Percentiles rank a stretch among this genome's conserved stretches.
Conservation (phyloP, 2,113 vertebrate species). For the Aphyosemion australe region DNA sequence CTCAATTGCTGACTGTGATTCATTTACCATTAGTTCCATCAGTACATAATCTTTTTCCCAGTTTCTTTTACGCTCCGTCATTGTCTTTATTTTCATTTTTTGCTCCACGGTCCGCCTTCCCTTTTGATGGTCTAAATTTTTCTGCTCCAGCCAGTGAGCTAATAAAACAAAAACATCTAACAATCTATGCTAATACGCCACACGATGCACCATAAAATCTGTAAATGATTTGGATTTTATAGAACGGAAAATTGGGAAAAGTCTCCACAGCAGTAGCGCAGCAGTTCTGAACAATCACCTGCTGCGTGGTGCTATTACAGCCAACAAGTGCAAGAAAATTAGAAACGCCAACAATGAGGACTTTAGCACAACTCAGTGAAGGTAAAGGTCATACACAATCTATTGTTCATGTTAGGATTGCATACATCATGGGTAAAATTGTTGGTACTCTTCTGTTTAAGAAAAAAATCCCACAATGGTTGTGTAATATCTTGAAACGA, state of each 20-base stretch:
- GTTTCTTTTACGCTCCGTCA: neutral
- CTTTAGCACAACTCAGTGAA: no score
- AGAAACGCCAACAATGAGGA: neutral
- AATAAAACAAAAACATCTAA: no score
- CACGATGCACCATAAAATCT: neutral
- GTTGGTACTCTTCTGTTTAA: no score
- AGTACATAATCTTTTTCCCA: neutral
- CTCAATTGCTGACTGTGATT: neutral
- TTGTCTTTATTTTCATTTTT: neutral
- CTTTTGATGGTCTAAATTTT: neutral
- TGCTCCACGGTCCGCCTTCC: neutral
- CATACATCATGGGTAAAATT: no score
- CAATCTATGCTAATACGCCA: neutral
- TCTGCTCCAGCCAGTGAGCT: neutral
- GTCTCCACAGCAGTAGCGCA: neutral
- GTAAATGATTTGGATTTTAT: neutral
- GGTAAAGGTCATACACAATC: no score
- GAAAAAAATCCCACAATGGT: no score
- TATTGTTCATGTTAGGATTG: no score
- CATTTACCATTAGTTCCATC: conserved; percentile 1
- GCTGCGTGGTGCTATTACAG: neutral
- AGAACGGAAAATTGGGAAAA: neutral
- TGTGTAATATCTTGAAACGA: no score
- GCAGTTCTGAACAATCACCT: neutral
- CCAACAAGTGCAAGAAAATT: neutral